Percentiles rank a stretch among this genome's conserved stretches.
These are phyloP conservation scores for Tiliacea citrago DNA, from an alignment of 2,888 invertebrate species.

Conservation along the genomic window DNA sequence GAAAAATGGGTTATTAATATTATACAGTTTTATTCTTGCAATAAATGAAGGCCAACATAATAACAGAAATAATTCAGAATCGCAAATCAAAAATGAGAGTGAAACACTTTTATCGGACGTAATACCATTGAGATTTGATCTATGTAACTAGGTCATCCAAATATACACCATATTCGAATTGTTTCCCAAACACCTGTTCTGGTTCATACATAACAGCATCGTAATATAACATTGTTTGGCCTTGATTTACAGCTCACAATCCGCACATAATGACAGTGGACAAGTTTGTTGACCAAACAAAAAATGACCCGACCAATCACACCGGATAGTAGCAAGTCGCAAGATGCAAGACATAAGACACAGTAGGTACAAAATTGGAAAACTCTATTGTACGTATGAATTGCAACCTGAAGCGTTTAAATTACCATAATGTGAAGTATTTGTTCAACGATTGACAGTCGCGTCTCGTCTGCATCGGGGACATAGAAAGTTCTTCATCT, in stretches of 20 bases:
- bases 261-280: conserved; percentile 65
- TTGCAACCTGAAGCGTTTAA: conserved; percentile 67
- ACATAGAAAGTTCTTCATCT: conserved; percentile 85
- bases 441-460: conserved; percentile 82
- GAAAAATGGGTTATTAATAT: conserved; percentile 12
- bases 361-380: conserved; percentile 69
- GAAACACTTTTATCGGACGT: conserved; percentile 35
- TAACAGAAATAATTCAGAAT: conserved; percentile 32
- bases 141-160: conserved; percentile 67
- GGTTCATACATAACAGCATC: conserved; percentile 68
- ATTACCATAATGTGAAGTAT: conserved; percentile 82
- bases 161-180: conserved; percentile 66
- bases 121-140: conserved; percentile 36
- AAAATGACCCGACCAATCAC: conserved; percentile 55
- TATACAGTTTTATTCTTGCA: conserved; percentile 12
- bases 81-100: conserved; percentile 39
- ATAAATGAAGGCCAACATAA: conserved; percentile 11
- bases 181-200: conserved; percentile 72
- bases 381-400: conserved; percentile 67
- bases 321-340: conserved; percentile 34
- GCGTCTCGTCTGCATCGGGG: conserved; percentile 79
- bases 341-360: conserved; percentile 56
- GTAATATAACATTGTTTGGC: conserved; percentile 74
- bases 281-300: conserved; percentile 66
- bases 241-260: conserved; percentile 75